phyloP scores from a whole-genome alignment of 64 coral and sea anemone genomes.

The Cladopsammia gracilis region DNA sequence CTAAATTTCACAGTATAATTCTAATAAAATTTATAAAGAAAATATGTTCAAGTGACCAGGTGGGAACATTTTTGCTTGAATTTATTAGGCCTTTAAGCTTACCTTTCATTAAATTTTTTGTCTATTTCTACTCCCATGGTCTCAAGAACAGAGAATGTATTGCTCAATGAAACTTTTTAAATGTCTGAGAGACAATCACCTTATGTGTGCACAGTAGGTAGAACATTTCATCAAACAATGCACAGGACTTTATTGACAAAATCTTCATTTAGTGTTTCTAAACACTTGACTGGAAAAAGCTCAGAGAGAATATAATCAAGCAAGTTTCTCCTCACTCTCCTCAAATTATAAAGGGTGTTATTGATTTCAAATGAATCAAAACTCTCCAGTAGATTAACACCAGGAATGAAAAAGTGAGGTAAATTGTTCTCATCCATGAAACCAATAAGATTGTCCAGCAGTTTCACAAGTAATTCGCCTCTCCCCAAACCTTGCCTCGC shows the following conservation, averaged over 20 bases:
- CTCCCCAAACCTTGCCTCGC: conserved; percentile 11
- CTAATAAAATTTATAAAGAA: too few species aligned
- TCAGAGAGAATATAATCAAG: not conserved
- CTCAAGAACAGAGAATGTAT: too few species aligned
- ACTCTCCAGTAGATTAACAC: not conserved
- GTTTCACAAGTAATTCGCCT: conserved; percentile 1
- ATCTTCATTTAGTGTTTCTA: not conserved
- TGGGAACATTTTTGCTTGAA: too few species aligned
- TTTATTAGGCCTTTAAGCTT: too few species aligned
- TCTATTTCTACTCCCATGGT: too few species aligned
- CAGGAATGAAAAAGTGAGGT: conserved; percentile 16
- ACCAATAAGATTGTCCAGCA: not conserved
- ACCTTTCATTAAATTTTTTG: too few species aligned
- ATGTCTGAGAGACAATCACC: not conserved
- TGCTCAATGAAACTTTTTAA: too few species aligned
- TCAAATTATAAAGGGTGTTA: not conserved
- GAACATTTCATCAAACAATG: not conserved
- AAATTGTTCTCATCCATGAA: conserved; percentile 19
- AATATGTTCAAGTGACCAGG: too few species aligned
- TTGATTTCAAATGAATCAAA: not conserved
- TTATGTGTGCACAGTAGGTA: not conserved
- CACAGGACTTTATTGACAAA: conserved; percentile 9
- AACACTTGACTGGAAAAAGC: not conserved
- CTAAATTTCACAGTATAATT: too few species aligned
- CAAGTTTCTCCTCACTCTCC: not conserved